Percentiles rank a stretch among this genome's conserved stretches.
Evolutionary conservation across 2,797 vertebrate species (phyloP).

Genomic region (Semaprochilodus insignis): DNA sequence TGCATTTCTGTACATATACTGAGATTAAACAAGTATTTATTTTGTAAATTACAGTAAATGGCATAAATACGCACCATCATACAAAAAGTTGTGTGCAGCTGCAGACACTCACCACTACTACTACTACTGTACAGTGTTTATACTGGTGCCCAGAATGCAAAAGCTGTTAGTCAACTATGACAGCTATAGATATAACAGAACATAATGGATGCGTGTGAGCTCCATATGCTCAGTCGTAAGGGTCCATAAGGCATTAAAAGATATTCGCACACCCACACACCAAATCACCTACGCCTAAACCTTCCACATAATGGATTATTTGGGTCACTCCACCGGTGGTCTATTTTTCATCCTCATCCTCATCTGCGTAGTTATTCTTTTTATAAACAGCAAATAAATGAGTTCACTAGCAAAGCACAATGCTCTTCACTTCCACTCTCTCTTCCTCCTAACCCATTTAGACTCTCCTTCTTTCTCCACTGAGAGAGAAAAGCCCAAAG

Average conservation of each 20-base stretch:
- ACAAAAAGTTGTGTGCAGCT: not conserved
- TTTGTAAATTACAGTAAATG: too few relatives aligned
- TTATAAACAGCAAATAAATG: conserved; percentile 75
- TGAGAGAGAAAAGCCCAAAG: not conserved
- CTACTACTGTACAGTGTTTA: not conserved
- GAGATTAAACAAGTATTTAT: too few relatives aligned
- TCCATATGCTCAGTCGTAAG: not conserved
- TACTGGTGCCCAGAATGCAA: not conserved
- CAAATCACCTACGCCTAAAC: conserved; percentile 10
- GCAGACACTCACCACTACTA: too few relatives aligned
- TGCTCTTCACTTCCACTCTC: conserved; percentile 61
- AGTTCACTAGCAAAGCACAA: conserved; percentile 64
- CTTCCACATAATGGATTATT: conserved; percentile 73
- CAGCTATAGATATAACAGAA: not conserved
- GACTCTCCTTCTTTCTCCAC: conserved; percentile 27
- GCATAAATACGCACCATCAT: not conserved
- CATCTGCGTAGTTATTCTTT: conserved; percentile 72
- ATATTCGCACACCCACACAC: conserved; percentile 9
- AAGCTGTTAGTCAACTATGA: not conserved
- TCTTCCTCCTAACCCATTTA: conserved; percentile 74
- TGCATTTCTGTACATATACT: too few relatives aligned
- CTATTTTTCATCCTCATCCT: conserved; percentile 75
- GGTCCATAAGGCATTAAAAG: conserved; percentile 19
- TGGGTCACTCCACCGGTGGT: conserved; percentile 73
- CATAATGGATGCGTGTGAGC: not conserved